Evolutionary conservation across 1,140 invertebrate genomes (phyloP), one percentile per base, ranked within the genome.

Genomic region (Chionoecetes opilio): DNA sequence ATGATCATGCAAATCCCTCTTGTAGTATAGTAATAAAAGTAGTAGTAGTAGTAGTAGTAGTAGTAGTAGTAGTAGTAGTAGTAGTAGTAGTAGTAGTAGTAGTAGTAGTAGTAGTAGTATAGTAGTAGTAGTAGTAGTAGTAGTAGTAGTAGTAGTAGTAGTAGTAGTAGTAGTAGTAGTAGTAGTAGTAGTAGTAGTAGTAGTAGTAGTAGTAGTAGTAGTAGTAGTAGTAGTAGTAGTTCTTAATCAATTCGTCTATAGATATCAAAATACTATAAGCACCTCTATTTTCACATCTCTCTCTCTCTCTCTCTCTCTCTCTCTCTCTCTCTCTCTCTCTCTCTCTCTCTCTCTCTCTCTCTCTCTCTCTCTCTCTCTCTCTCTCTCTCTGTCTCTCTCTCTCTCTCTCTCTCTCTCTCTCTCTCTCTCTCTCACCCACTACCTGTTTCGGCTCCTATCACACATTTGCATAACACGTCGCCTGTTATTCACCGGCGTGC

Each of bases 141-240:
- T 75, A 75, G 53, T 75, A 11, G 21, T 75, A 75, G 53, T 21
- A 75, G 53, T 21, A 75, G 53, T 21, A 75, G 53, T 75, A 75
- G 53, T 75, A 75, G 53, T 75, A 75, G 21, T 75, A 75, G 53
- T 75, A 75, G 53, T 75, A 75, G 53, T 75, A 75, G 53, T 75
- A 75, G 21, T 75, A 75, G 21, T 75, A 75, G 53, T 75, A 75
- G 53, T 75, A 75, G 53, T 75, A 75, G 53, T 75, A 75, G 21
- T 75, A 75, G 53, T 75, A 75, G 53, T 75, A 75, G 53, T 75
- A 75, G 53, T 75, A 75, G 53, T 75, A 75, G 53, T 75, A 75
- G 53, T 75, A 75, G 53, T 75, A 75, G 21, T 75, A 75, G 53
- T 75, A 75, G 21, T 75, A 75, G 53, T 75, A 9, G 21, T 75